A percentile compares a stretch with the other conserved stretches of the same genome.
These are phyloP conservation scores for Tenebrio molitor DNA, from an alignment of 1,140 invertebrate species.

Conservation along the genomic window DNA sequence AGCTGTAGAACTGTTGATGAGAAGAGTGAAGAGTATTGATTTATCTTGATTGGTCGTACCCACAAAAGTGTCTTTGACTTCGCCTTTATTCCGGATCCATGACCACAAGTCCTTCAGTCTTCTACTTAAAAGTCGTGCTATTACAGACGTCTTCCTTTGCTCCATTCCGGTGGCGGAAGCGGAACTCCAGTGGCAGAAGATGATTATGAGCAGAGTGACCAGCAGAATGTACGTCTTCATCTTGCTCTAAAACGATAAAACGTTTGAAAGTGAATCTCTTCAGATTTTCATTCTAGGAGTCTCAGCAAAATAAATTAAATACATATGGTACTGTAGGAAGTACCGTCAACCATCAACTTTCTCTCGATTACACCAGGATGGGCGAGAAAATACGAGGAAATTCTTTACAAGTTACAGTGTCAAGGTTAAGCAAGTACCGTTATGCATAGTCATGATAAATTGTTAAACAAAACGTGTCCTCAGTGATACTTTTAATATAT, in stretches of 20 bases:
- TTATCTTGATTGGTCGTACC: neutral
- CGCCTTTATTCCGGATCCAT: slow-evolving; percentile 16
- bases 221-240: slow-evolving; percentile 38
- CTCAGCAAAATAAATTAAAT: neutral
- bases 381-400: neutral
- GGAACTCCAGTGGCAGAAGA: slow-evolving; percentile 37
- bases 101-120: slow-evolving; percentile 10
- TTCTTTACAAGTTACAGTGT: neutral
- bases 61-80: slow-evolving; percentile 10
- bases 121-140: neutral
- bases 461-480: slow-evolving; percentile 12
- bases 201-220: slow-evolving; percentile 25
- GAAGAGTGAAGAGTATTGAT: neutral
- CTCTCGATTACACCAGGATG: slow-evolving; percentile 2
- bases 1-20: no score
- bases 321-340: neutral
- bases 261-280: slow-evolving; percentile 3
- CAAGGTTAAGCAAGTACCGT: slow-evolving; percentile 30
- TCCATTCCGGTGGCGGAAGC: slow-evolving; percentile 20
- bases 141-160: neutral
- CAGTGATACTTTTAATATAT: no score
- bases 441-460: slow-evolving; percentile 1
- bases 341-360: slow-evolving; percentile 1
- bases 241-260: neutral
- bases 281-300: no score